phyloP scores from a whole-genome alignment of 2,888 invertebrate species.

The Polyploca ridens region DNA sequence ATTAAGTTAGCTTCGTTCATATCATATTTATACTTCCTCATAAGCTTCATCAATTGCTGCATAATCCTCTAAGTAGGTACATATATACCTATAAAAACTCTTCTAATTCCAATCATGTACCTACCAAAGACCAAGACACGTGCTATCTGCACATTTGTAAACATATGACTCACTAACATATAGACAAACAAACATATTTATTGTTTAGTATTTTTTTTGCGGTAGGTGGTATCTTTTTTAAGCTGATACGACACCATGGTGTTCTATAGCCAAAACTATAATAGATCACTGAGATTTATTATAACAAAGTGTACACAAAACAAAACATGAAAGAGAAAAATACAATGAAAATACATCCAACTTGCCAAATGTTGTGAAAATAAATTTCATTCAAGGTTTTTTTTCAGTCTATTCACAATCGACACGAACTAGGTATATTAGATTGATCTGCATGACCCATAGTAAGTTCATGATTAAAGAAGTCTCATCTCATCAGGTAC shows the following conservation, averaged over 20 bases:
- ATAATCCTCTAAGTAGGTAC: too few relatives aligned
- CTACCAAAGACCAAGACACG: slow-evolving; percentile 11
- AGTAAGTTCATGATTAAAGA: neutral
- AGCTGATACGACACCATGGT: neutral
- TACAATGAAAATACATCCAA: neutral
- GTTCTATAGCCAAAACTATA: slow-evolving; percentile 2
- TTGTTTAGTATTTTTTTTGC: neutral
- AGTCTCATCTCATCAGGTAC: slow-evolving; percentile 34
- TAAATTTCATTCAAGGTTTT: neutral
- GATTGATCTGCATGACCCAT: neutral
- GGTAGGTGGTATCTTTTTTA: slow-evolving; percentile 6
- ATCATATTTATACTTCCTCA: too few relatives aligned
- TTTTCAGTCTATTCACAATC: neutral
- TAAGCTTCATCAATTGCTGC: too few relatives aligned
- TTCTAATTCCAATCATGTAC: too few relatives aligned
- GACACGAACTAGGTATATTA: too few relatives aligned
- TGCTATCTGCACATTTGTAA: slow-evolving; percentile 12
- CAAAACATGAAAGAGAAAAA: neutral
- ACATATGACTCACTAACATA: slow-evolving; percentile 19
- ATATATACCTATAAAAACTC: too few relatives aligned
- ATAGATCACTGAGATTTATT: slow-evolving; percentile 1
- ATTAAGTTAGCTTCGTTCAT: too few relatives aligned
- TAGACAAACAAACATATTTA: slow-evolving; percentile 13
- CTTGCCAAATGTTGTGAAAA: neutral
- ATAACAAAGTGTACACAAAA: neutral